phyloP scores from a whole-genome alignment of 2,113 vertebrate species.

The human region DNA sequence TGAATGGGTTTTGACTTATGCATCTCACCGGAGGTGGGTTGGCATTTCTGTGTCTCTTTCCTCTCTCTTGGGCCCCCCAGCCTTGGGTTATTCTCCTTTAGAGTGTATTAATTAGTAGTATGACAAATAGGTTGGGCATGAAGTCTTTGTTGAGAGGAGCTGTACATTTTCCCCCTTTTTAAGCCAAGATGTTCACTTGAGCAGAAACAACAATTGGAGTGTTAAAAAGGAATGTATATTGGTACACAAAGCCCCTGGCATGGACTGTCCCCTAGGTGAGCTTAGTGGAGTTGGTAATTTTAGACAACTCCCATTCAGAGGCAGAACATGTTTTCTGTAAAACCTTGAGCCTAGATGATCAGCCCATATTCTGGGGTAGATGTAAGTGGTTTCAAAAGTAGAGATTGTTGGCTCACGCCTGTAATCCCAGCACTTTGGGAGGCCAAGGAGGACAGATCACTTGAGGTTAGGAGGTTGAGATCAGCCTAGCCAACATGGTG shows the following conservation, averaged over 20 bases:
- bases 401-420: too few species aligned
- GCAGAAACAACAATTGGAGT: background rate
- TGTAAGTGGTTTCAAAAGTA: background rate
- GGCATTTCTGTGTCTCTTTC: background rate
- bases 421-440: too few species aligned
- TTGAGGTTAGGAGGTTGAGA: too few species aligned
- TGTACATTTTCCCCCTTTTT: background rate
- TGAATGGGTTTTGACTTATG: conserved; percentile 52
- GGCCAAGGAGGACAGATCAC: too few species aligned
- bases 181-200: conserved; percentile 16
- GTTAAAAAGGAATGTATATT: background rate
- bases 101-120: background rate
- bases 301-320: background rate
- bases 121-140: background rate
- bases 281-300: background rate
- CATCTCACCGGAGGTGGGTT: conserved; percentile 20
- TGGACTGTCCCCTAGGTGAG: too few species aligned
- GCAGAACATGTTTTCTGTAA: background rate
- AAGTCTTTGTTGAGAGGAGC: background rate
- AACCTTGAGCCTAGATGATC: background rate
- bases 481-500: too few species aligned
- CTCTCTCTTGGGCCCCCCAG: background rate
- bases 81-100: background rate
- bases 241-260: background rate
- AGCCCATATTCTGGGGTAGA: background rate